phyloP scores from a whole-genome alignment of 2,888 invertebrate genomes.

The Pristionchus japonicus region DNA sequence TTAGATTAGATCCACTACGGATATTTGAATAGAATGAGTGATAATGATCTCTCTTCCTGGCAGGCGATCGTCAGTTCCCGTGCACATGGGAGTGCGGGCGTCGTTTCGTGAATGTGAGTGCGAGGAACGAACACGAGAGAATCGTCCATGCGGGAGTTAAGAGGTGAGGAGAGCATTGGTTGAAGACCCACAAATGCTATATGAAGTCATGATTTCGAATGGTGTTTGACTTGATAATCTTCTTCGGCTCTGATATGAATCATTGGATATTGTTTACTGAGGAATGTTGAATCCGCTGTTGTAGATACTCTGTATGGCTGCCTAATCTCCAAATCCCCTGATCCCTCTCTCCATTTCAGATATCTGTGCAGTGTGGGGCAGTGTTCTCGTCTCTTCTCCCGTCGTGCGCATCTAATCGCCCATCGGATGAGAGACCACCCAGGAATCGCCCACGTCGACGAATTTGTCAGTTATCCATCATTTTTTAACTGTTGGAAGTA shows the following conservation, averaged over 20 bases:
- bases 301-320: too few species aligned
- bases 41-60: background rate
- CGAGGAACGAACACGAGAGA: slow-evolving; percentile 66
- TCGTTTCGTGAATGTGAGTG: slow-evolving; percentile 57
- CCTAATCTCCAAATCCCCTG: background rate
- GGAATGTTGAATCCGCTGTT: too few species aligned
- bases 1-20: too few species aligned
- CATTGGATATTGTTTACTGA: too few species aligned
- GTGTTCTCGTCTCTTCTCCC: slow-evolving; percentile 49
- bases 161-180: slow-evolving; percentile 44
- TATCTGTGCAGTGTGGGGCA: slow-evolving; percentile 39
- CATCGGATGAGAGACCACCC: slow-evolving; percentile 34
- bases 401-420: background rate
- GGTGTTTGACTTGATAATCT: background rate
- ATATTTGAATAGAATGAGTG: too few species aligned
- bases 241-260: background rate
- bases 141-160: slow-evolving; percentile 62
- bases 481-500: too few species aligned
- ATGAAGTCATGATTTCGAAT: background rate
- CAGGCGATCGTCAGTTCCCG: slow-evolving; percentile 55
- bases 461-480: slow-evolving; percentile 29
- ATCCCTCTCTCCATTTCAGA: background rate
- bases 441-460: background rate
- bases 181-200: background rate
- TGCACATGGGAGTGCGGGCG: slow-evolving; percentile 62